Evolutionary conservation across 2,797 vertebrate genomes (phyloP), one percentile per base, ranked within the genome.

Genomic region (Characodon lateralis): DNA sequence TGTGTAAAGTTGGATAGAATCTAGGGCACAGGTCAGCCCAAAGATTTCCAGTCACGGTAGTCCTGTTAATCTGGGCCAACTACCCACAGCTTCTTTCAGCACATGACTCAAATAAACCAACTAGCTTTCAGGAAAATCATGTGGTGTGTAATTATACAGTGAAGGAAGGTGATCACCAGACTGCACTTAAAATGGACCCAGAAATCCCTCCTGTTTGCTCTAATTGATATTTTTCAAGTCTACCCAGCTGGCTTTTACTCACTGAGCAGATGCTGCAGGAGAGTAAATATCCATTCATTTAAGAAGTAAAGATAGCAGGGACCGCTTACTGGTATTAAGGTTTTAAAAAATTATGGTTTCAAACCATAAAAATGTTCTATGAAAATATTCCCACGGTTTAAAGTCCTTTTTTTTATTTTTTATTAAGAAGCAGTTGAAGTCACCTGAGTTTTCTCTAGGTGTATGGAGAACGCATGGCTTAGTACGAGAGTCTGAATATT

Each of bases 101-200:
- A 82, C 77, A 79, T 84, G 81, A 89, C 72, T 35, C n/a, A 18
- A 26, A 69, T 22, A 59, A 5, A 53, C 2, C 48, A 39, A 83
- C 5, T 63, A 59, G 28, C 55, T 22, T 22, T 68, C 51, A 56
- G 73, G 61, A 76, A 35, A 72, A 78, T 88, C 87, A 80, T 79
- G 87, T 74, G 80, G 7, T 68, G 51, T 79, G 53, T 90, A 82
- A 89, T 83, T 80, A 59, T 66, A 39, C 20, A 63, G 71, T 43
- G n/a, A 16, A 76, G 58, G 83, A 66, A 2, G 0, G 51, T 66
- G 68, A 82, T 88, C 50, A 66, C 41, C 50, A 12, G 53, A 1
- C 72, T 61, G 13, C 6, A 56, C 31, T 26, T 24, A 20, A 53
- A 2, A 4, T 1, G 41, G 16, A 22, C 22, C 53, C 12, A 55